Evolutionary conservation across 1,140 invertebrate species (phyloP).

Genomic region (Cydia amplana): DNA sequence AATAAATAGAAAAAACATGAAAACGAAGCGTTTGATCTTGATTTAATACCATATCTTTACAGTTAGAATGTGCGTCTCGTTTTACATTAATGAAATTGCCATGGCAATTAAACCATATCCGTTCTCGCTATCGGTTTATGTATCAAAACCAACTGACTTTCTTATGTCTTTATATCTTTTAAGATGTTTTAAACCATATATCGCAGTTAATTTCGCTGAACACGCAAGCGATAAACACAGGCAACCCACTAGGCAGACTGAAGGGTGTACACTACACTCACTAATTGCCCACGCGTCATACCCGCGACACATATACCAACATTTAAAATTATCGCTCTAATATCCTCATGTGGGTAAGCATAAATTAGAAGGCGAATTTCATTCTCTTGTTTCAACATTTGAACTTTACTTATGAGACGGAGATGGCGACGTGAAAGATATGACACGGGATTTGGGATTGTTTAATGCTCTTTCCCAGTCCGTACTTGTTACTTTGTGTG

Average conservation of each 20-base stretch:
- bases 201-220: not conserved
- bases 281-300: constrained; percentile 65
- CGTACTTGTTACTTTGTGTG: constrained; percentile 27
- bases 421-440: constrained; percentile 30
- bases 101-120: no score
- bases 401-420: constrained; percentile 62
- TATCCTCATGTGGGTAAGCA: constrained; percentile 59
- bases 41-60: no score
- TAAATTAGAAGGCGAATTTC: constrained; percentile 72
- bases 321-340: constrained; percentile 54
- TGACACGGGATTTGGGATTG: constrained; percentile 19
- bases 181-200: not conserved
- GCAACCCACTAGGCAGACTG: not conserved
- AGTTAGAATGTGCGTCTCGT: no score
- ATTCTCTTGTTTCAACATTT: constrained; percentile 70
- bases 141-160: no score
- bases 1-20: no score
- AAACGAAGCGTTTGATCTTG: no score
- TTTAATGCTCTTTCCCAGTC: constrained; percentile 25
- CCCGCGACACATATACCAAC: constrained; percentile 52
- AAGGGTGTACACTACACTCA: constrained; percentile 30
- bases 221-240: not conserved
- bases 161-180: no score
- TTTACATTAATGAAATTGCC: no score
- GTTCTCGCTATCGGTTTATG: no score